These are phyloP conservation scores for Helogale parvula DNA, from an alignment of 2,113 vertebrate genomes.

Conservation along the genomic window DNA sequence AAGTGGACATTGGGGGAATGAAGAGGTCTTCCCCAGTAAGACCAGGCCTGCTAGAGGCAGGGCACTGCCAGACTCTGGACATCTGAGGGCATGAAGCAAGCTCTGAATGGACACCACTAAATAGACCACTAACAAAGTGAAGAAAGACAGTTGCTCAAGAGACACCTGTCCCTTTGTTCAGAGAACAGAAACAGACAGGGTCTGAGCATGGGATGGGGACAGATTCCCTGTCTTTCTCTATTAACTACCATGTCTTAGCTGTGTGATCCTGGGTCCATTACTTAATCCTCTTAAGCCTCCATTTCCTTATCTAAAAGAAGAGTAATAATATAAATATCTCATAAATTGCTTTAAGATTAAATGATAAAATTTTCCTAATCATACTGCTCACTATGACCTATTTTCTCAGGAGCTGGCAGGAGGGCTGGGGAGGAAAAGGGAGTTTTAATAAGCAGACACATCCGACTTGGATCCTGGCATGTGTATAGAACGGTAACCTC, in stretches of 20 bases:
- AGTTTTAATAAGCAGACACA: not conserved
- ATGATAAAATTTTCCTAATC: not conserved
- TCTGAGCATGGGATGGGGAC: not conserved
- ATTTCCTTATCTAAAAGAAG: not conserved
- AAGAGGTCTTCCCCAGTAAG: not conserved
- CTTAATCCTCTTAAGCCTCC: not conserved
- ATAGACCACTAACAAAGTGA: not conserved
- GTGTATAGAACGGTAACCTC: not conserved
- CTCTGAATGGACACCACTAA: not conserved
- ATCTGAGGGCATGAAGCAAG: not conserved
- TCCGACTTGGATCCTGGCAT: not conserved
- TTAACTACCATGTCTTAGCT: not conserved
- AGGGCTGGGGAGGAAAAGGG: not conserved
- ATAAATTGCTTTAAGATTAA: not conserved
- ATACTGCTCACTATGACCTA: not conserved
- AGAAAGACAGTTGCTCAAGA: not conserved
- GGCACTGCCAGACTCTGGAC: not conserved
- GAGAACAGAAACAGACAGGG: not conserved
- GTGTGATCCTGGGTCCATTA: not conserved
- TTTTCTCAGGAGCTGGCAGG: not conserved
- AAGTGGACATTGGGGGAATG: not conserved
- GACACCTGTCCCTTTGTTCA: not conserved
- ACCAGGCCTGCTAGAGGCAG: not conserved
- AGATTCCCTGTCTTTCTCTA: not conserved
- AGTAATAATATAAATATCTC: not conserved